These are phyloP conservation scores for Sitta europaea DNA, from an alignment of 2,113 vertebrate species.

Conservation along the genomic window DNA sequence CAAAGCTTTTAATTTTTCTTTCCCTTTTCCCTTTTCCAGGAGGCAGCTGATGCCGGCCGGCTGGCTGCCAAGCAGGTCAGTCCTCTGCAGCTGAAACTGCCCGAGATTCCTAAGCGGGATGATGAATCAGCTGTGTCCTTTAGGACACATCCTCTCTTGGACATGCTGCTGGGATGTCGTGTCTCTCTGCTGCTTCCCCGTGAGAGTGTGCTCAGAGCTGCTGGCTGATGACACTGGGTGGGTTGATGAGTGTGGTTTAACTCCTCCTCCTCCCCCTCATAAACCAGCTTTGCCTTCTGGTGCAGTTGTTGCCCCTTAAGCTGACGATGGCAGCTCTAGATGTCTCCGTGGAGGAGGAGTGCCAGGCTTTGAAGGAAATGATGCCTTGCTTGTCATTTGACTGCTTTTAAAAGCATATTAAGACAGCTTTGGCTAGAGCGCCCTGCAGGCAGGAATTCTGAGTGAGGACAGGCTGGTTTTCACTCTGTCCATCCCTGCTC, in stretches of 20 bases:
- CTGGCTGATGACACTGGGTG: background rate
- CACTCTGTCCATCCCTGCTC: background rate
- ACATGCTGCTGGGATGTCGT: background rate
- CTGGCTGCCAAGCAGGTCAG: slow-evolving; percentile 35
- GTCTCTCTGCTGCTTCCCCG: rapidly evolving
- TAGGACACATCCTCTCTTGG: background rate
- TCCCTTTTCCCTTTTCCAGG: background rate
- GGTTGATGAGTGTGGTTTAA: background rate
- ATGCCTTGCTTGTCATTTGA: background rate
- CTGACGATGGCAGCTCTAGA: background rate
- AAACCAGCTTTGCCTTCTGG: background rate
- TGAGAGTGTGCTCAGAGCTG: background rate
- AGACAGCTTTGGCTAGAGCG: background rate
- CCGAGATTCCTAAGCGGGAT: background rate
- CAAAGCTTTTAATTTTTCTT: background rate
- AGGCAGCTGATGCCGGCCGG: slow-evolving; percentile 13
- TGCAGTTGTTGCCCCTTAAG: background rate
- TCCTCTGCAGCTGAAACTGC: slow-evolving; percentile 10
- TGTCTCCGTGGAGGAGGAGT: background rate
- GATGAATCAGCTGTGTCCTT: background rate
- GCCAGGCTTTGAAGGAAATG: background rate
- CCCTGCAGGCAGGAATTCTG: background rate
- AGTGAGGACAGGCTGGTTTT: background rate
- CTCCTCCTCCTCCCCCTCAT: background rate
- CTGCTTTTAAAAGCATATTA: background rate